Conservation (phyloP, 2,113 vertebrate genomes). For the Microcebus murinus region DNA sequence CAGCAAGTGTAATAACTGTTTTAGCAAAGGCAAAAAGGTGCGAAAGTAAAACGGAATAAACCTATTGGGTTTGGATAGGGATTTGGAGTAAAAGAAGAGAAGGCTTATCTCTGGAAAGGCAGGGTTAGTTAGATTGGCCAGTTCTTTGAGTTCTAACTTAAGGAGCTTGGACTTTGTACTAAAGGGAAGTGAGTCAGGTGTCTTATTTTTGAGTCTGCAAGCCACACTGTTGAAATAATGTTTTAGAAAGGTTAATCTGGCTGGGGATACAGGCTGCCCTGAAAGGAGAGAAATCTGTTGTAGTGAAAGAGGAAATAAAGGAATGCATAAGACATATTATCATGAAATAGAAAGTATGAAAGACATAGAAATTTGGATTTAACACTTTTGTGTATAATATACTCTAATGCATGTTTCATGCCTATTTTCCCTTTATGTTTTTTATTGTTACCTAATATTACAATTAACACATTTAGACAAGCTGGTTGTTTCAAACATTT, state of each 20-base stretch:
- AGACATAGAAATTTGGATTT: not conserved
- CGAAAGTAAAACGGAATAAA: not conserved
- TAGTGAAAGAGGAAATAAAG: not conserved
- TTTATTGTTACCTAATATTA: not conserved
- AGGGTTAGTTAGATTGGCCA: not conserved
- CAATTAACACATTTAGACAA: not conserved
- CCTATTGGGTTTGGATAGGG: not conserved
- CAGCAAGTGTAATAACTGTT: not conserved
- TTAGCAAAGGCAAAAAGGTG: not conserved
- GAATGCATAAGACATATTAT: not conserved
- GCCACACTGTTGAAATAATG: not conserved
- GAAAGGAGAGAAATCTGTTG: not conserved
- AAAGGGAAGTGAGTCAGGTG: not conserved
- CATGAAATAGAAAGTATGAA: not conserved
- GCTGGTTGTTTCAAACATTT: constrained; percentile 7
- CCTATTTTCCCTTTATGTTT: not conserved
- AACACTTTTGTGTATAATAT: not conserved
- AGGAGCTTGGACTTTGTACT: not conserved
- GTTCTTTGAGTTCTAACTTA: not conserved
- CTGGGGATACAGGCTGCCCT: not conserved
- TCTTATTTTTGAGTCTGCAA: not conserved
- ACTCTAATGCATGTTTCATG: not conserved
- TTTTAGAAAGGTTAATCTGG: not conserved
- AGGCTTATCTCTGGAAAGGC: not conserved
- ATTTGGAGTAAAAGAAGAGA: not conserved